phyloP scores from a whole-genome alignment of 2,797 vertebrate species.

The Lacerta agilis region DNA sequence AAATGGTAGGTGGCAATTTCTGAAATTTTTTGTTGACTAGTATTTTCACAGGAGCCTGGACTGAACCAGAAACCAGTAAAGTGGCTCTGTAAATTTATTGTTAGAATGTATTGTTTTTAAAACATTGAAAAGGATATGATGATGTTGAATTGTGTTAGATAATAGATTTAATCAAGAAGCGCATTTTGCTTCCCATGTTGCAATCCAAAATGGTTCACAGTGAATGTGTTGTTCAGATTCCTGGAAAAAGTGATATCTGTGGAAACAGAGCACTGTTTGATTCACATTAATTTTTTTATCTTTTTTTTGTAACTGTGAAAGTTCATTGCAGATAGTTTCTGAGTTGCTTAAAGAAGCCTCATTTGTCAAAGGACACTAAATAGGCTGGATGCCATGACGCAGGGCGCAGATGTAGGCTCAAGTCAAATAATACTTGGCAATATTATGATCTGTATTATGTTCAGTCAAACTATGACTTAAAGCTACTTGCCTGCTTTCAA shows the following conservation, averaged over 20 bases:
- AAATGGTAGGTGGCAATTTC: background rate
- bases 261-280: conserved; percentile 33
- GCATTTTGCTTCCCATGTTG: background rate
- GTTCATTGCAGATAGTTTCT: conserved; percentile 41
- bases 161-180: background rate
- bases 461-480: background rate
- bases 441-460: background rate
- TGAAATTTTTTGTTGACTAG: background rate
- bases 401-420: background rate
- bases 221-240: conserved; percentile 7
- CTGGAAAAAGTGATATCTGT: background rate
- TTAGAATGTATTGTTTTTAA: background rate
- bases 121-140: background rate
- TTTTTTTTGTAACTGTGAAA: conserved; percentile 6
- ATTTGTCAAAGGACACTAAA: background rate
- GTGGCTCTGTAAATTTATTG: background rate
- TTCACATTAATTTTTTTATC: background rate
- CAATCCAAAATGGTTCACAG: conserved; percentile 10
- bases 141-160: background rate
- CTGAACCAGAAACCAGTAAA: background rate
- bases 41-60: background rate
- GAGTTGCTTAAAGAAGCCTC: conserved; percentile 43
- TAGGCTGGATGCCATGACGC: background rate
- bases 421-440: background rate
- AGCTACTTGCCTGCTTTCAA: background rate